A percentile compares a stretch with the other conserved stretches of the same genome.
phyloP scores from a whole-genome alignment of 2,797 vertebrate genomes.

The Urophycis tenuis region DNA sequence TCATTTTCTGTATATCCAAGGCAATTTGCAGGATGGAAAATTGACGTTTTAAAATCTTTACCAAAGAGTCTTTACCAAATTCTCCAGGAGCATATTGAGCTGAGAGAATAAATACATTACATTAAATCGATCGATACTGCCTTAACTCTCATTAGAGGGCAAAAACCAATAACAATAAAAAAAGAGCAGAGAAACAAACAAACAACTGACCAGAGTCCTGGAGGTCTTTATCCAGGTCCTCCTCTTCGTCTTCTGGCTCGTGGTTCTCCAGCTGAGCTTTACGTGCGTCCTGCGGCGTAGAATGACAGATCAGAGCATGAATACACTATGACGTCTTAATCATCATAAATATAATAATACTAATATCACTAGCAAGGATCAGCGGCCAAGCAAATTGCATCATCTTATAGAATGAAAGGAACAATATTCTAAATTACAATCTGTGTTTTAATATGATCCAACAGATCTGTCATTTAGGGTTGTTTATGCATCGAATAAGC shows the following conservation, averaged over 20 bases:
- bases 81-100: neutral
- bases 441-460: no score
- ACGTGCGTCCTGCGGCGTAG: constrained; percentile 76
- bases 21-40: neutral
- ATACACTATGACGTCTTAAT: neutral
- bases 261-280: constrained; percentile 95
- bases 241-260: constrained; percentile 92
- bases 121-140: neutral
- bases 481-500: neutral
- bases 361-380: neutral
- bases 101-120: neutral
- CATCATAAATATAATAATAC: neutral
- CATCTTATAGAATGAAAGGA: neutral
- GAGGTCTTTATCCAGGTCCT: constrained; percentile 81
- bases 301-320: neutral
- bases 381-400: neutral
- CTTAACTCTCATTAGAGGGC: neutral
- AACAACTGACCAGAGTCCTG: constrained; percentile 77
- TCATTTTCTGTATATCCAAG: neutral
- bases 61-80: neutral
- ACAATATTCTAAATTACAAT: neutral
- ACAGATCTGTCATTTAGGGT: neutral
- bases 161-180: neutral
- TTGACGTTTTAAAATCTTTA: neutral
- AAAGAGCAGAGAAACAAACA: neutral